Percentiles rank a stretch among this genome's conserved stretches.
Evolutionary conservation across 2,888 invertebrate genomes (phyloP).

Genomic region (Amblyjoppa fuscipennis): DNA sequence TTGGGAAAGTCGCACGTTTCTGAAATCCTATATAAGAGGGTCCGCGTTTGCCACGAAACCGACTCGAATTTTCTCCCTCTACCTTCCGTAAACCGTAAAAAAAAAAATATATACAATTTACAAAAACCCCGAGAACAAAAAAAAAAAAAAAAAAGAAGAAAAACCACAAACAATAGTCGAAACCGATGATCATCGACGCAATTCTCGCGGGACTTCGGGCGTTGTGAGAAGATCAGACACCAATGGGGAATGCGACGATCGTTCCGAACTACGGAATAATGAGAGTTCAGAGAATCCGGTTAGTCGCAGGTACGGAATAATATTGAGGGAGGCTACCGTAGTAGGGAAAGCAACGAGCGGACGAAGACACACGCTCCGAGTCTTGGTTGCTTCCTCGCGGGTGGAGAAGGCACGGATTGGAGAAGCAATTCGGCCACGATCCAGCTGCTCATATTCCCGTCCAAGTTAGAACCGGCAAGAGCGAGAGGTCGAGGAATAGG

Average conservation of each 20-base stretch:
- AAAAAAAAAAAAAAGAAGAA: not conserved
- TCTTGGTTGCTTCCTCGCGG: constrained; percentile 40
- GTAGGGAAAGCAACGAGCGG: constrained; percentile 13
- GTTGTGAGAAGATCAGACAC: constrained; percentile 33
- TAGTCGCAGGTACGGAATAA: constrained; percentile 50
- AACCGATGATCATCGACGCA: not conserved
- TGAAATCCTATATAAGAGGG: not conserved
- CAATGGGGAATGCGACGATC: constrained; percentile 39
- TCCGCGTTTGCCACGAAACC: not conserved
- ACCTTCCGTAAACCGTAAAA: too few relatives aligned
- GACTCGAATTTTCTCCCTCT: not conserved
- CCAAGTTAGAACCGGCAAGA: constrained; percentile 61
- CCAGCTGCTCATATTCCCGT: constrained; percentile 69
- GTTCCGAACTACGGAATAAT: constrained; percentile 41
- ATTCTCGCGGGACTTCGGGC: not conserved
- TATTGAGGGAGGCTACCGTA: constrained; percentile 44
- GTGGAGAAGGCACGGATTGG: constrained; percentile 59
- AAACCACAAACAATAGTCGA: not conserved
- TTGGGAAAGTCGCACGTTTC: constrained; percentile 21
- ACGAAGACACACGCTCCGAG: constrained; percentile 40
- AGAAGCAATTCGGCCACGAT: constrained; percentile 68
- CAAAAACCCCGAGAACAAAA: not conserved
- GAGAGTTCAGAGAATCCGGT: constrained; percentile 59
- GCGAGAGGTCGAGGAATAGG: constrained; percentile 29
- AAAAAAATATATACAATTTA: not conserved